Conservation (phyloP, 2,797 vertebrate genomes). For the Pseudochirops cupreus region DNA sequence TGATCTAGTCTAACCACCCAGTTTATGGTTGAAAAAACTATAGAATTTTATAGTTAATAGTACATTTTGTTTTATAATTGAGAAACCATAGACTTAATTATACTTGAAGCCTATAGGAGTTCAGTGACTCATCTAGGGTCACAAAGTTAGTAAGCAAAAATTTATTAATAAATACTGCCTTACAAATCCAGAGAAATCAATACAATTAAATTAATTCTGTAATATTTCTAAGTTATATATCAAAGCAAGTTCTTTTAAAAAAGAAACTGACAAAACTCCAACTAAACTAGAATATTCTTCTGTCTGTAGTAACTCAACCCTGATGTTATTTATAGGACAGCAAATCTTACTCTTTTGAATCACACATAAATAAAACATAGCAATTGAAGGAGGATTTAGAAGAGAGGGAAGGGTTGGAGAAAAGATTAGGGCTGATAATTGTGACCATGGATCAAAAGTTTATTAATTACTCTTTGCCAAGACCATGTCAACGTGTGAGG, state of each 20-base stretch:
- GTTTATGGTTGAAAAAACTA: neutral
- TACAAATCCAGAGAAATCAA: neutral
- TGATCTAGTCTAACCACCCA: neutral
- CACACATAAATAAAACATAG: neutral
- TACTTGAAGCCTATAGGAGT: neutral
- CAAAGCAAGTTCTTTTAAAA: neutral
- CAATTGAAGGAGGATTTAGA: neutral
- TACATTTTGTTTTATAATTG: neutral
- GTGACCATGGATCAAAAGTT: neutral
- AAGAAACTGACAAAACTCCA: neutral
- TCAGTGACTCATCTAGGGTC: neutral
- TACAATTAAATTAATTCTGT: neutral
- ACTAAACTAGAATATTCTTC: neutral
- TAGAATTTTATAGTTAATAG: neutral
- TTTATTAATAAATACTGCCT: neutral
- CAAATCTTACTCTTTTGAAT: rapidly evolving
- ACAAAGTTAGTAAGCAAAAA: neutral
- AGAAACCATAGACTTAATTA: neutral
- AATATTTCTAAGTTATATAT: neutral
- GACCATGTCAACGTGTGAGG: neutral
- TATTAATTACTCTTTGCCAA: neutral
- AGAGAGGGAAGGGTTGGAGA: neutral
- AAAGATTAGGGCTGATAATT: neutral
- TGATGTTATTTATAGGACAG: neutral
- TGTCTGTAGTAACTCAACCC: neutral